Conservation (phyloP, 2,113 vertebrate species). For the Poicephalus meyeri region DNA sequence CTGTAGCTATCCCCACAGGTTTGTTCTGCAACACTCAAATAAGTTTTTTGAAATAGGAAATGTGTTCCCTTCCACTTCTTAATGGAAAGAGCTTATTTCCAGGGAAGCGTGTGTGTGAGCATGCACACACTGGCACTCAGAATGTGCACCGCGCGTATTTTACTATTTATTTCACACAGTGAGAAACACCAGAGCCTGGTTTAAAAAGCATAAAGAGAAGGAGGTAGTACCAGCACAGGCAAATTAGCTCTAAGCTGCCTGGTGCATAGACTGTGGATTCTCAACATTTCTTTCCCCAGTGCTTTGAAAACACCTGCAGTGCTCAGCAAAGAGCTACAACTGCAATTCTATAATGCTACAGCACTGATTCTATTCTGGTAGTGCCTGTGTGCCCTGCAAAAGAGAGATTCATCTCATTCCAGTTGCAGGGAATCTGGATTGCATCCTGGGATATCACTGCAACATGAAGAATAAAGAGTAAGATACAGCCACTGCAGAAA, state of each 20-base stretch:
- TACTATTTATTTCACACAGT: neutral
- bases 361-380: neutral
- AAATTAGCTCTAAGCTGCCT: neutral
- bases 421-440: neutral
- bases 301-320: neutral
- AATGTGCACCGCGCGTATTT: neutral
- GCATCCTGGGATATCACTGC: neutral
- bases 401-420: neutral
- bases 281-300: too few relatives aligned
- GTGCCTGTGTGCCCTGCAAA: accelerated
- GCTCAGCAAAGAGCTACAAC: neutral
- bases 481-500: neutral
- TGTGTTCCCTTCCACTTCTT: neutral
- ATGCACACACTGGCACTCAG: neutral
- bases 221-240: neutral
- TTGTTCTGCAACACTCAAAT: neutral
- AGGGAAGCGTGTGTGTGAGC: accelerated
- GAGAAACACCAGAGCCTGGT: slow-evolving; percentile 51
- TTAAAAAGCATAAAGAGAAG: neutral
- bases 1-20: neutral
- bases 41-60: neutral
- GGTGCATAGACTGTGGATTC: too few relatives aligned
- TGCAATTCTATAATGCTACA: neutral
- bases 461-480: neutral
- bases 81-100: neutral